Evolutionary conservation across 2,888 invertebrate species (phyloP).

Genomic region (Agriotes lineatus): DNA sequence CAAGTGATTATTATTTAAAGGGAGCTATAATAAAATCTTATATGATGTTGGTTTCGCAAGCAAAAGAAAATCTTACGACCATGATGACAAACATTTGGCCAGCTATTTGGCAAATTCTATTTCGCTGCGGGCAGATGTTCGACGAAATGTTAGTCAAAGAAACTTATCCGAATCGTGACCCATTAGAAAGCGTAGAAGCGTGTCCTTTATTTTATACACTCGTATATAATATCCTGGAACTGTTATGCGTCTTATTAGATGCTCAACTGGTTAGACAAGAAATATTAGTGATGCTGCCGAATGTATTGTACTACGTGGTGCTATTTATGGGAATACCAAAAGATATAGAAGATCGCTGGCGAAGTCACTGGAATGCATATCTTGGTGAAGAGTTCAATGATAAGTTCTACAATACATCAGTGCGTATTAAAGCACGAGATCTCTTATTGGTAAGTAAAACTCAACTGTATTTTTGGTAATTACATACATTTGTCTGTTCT

Average conservation of each 20-base stretch:
- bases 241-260: slow-evolving; percentile 36
- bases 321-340: slow-evolving; percentile 45
- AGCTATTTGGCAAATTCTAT: slow-evolving; percentile 45
- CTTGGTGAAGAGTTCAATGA: slow-evolving; percentile 29
- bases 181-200: slow-evolving; percentile 36
- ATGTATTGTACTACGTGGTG: slow-evolving; percentile 44
- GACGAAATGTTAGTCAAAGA: slow-evolving; percentile 41
- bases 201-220: slow-evolving; percentile 37
- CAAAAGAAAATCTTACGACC: slow-evolving; percentile 34
- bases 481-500: neutral
- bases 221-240: slow-evolving; percentile 39
- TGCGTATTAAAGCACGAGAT: slow-evolving; percentile 24
- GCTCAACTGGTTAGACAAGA: slow-evolving; percentile 27
- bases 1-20: slow-evolving; percentile 45
- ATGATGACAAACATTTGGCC: slow-evolving; percentile 38
- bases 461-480: neutral
- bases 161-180: slow-evolving; percentile 37
- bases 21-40: slow-evolving; percentile 42
- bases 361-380: slow-evolving; percentile 28
- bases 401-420: slow-evolving; percentile 4
- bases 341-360: slow-evolving; percentile 43
- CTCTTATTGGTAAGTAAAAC: slow-evolving; percentile 24
- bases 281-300: slow-evolving; percentile 37
- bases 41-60: slow-evolving; percentile 31
- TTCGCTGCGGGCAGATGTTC: slow-evolving; percentile 41